Conservation (phyloP, 2,797 vertebrate species). For the Apodemus agrarius region DNA sequence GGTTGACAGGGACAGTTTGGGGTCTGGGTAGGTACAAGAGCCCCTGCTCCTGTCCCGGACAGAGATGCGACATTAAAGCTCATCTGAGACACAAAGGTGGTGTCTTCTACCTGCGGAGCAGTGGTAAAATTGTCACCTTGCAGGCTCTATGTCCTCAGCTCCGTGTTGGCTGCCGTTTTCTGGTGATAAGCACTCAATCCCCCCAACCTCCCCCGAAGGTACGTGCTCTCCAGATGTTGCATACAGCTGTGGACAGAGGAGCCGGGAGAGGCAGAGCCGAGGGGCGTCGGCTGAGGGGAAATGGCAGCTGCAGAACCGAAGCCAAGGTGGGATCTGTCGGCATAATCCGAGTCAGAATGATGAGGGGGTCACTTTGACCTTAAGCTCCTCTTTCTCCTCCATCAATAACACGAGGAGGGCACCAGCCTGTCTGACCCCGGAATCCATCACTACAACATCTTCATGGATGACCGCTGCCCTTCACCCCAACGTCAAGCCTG, state of each 20-base stretch:
- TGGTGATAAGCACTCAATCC: not conserved
- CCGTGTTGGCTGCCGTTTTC: not conserved
- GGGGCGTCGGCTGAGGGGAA: not conserved
- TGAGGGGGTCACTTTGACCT: constrained; percentile 37
- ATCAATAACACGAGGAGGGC: not conserved
- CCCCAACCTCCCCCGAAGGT: accelerated
- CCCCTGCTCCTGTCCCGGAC: not conserved
- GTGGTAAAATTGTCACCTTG: not conserved
- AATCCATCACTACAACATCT: not conserved
- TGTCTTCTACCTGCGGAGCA: not conserved
- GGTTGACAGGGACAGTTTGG: not conserved
- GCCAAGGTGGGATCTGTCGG: not conserved
- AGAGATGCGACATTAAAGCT: not conserved
- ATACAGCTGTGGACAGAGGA: not conserved
- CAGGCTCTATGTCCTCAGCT: not conserved
- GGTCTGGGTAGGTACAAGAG: not conserved
- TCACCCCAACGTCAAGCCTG: not conserved
- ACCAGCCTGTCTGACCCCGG: constrained; percentile 52
- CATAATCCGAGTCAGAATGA: not conserved
- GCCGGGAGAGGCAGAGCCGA: not conserved
- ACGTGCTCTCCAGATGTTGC: accelerated
- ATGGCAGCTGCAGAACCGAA: not conserved
- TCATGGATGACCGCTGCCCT: not conserved
- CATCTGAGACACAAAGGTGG: not conserved
- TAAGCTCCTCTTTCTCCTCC: constrained; percentile 3